These are phyloP conservation scores for Opisthograptis luteolata DNA, from an alignment of 2,888 invertebrate genomes.

Conservation along the genomic window DNA sequence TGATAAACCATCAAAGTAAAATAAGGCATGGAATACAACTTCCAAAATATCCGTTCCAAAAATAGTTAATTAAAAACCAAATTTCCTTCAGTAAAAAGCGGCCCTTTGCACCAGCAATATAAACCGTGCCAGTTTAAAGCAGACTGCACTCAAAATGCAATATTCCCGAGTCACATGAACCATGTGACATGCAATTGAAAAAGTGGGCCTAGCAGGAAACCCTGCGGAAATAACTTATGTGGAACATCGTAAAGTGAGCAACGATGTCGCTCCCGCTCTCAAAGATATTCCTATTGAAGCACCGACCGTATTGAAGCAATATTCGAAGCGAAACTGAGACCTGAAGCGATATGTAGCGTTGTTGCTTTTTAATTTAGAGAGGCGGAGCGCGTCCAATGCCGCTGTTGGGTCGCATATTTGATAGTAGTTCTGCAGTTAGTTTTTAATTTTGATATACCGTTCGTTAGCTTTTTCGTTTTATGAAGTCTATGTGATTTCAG, in stretches of 20 bases:
- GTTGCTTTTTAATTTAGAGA: conserved; percentile 26
- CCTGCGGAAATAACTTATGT: conserved; percentile 50
- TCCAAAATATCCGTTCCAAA: too few species aligned
- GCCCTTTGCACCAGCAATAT: conserved; percentile 35
- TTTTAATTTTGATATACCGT: conserved; percentile 19
- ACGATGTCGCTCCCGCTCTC: conserved; percentile 13
- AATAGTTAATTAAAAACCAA: too few species aligned
- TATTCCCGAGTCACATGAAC: conserved; percentile 47
- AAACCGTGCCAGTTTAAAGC: conserved; percentile 38
- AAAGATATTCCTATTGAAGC: conserved; percentile 35
- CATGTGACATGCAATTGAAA: conserved; percentile 53
- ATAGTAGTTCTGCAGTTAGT: conserved; percentile 6
- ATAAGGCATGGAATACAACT: too few species aligned
- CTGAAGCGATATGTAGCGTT: conserved; percentile 13
- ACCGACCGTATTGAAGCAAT: too few species aligned
- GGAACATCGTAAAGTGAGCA: conserved; percentile 49
- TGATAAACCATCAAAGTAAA: too few species aligned
- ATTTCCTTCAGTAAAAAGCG: too few species aligned
- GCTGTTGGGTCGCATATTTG: conserved; percentile 6
- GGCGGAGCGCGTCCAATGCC: conserved; percentile 11
- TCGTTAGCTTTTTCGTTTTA: neutral
- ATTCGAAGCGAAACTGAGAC: conserved; percentile 14
- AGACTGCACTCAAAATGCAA: conserved; percentile 52
- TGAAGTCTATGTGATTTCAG: too few species aligned
- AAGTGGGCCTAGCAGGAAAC: conserved; percentile 42